phyloP scores from a whole-genome alignment of 2,113 vertebrate species.

The Sapayoa aenigma region DNA sequence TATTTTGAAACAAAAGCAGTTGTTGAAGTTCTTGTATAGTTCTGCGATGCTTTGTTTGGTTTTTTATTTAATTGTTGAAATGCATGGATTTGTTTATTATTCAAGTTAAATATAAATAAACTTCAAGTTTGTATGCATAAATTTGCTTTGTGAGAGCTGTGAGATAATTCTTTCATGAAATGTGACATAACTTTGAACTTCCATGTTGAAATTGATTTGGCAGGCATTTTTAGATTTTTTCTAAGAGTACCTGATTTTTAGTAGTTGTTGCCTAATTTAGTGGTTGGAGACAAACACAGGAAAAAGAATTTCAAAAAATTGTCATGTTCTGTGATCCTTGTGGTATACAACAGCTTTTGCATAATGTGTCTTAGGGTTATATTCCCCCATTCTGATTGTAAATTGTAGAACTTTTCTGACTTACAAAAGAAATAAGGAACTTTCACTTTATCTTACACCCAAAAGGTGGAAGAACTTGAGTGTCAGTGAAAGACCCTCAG shows the following conservation, averaged over 20 bases:
- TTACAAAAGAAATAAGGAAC: background rate
- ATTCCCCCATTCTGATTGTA: background rate
- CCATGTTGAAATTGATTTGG: background rate
- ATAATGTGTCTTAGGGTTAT: background rate
- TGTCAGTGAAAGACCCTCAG: background rate
- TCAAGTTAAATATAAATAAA: background rate
- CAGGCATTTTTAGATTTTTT: background rate
- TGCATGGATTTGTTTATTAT: background rate
- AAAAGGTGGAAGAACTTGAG: background rate
- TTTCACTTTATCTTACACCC: background rate
- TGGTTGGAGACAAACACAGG: background rate
- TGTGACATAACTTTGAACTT: background rate
- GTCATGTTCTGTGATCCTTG: background rate
- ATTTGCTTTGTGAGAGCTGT: background rate
- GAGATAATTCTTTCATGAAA: background rate
- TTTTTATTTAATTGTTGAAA: background rate
- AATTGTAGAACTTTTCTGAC: background rate
- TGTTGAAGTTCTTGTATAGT: background rate
- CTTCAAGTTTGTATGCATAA: background rate
- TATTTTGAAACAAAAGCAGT: background rate
- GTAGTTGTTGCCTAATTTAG: background rate
- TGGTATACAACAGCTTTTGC: background rate
- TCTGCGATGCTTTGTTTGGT: background rate
- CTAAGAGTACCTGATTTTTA: background rate
- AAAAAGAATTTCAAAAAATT: background rate